These are phyloP conservation scores for Epinephelus awoara DNA, from an alignment of 2,797 vertebrate species.

Conservation along the genomic window DNA sequence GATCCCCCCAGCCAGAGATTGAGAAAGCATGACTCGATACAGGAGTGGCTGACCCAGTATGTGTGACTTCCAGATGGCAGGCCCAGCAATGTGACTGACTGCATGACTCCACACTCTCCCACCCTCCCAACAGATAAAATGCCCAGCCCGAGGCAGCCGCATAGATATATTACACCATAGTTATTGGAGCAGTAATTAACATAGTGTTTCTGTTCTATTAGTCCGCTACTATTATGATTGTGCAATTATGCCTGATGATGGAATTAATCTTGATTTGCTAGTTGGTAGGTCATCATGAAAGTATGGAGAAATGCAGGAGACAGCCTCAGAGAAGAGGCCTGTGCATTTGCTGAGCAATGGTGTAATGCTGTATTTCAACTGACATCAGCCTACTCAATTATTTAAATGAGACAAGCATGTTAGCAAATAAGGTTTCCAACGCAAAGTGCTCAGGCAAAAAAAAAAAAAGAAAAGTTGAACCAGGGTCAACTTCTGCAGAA, in stretches of 20 bases:
- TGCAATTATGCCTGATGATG: conserved; percentile 32
- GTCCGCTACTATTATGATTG: conserved; percentile 13
- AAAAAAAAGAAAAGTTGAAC: neutral
- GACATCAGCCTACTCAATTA: conserved; percentile 45
- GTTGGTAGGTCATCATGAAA: conserved; percentile 24
- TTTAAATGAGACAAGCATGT: conserved; percentile 34
- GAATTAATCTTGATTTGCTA: conserved; percentile 32
- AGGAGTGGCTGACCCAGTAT: conserved; percentile 35
- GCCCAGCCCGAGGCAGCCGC: conserved; percentile 8
- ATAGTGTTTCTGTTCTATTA: conserved; percentile 40
- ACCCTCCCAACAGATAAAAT: conserved; percentile 26
- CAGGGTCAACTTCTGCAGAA: neutral
- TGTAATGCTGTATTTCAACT: conserved; percentile 11
- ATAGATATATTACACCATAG: conserved; percentile 35
- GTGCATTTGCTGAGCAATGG: conserved; percentile 25
- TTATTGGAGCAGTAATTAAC: conserved; percentile 50
- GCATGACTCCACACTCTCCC: conserved; percentile 27
- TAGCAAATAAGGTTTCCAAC: conserved; percentile 5
- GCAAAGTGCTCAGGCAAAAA: neutral
- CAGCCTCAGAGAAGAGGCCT: conserved; percentile 7
- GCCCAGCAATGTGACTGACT: conserved; percentile 23
- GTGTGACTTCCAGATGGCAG: conserved; percentile 55
- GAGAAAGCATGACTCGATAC: conserved; percentile 18
- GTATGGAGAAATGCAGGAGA: conserved; percentile 16
- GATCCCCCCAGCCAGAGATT: conserved; percentile 13